A percentile compares a stretch with the other conserved stretches of the same genome.
These are phyloP conservation scores for Megalops atlanticus DNA, from an alignment of 2,113 vertebrate genomes.

Conservation along the genomic window DNA sequence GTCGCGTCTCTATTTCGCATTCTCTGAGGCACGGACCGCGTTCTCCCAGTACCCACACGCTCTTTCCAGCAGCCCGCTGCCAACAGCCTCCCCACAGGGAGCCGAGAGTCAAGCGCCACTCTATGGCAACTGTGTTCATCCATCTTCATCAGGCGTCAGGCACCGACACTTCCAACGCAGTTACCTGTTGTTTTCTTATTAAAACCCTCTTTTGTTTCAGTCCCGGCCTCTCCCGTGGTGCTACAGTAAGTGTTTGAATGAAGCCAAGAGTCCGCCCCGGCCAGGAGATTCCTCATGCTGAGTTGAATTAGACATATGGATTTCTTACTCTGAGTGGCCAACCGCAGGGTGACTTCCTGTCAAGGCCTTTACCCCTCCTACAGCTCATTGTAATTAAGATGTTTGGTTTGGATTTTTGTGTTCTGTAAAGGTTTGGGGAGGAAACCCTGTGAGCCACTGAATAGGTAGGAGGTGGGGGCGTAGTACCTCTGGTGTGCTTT, in stretches of 20 bases:
- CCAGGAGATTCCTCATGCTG: slow-evolving; percentile 20
- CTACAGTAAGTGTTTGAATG: slow-evolving; percentile 42
- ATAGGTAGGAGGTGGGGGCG: no score
- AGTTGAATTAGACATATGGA: slow-evolving; percentile 5
- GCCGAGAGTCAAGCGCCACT: slow-evolving; percentile 51
- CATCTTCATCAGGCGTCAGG: slow-evolving; percentile 66
- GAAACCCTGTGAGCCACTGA: background rate
- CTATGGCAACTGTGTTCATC: slow-evolving; percentile 62
- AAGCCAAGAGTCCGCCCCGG: slow-evolving; percentile 39
- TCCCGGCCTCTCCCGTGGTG: slow-evolving; percentile 41
- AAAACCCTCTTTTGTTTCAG: slow-evolving; percentile 49
- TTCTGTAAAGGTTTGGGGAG: background rate
- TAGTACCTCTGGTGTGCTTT: background rate
- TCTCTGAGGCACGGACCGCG: background rate
- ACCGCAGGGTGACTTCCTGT: background rate
- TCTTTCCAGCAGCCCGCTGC: slow-evolving; percentile 34
- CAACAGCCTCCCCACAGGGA: slow-evolving; percentile 52
- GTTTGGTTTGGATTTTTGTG: background rate
- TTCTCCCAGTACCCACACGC: background rate
- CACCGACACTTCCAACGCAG: slow-evolving; percentile 41
- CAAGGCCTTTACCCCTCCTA: background rate
- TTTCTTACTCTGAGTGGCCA: background rate
- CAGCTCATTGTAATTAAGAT: background rate
- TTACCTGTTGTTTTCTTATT: slow-evolving; percentile 54
- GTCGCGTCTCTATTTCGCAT: background rate